Evolutionary conservation across 1,140 invertebrate species (phyloP).

Genomic region (Bombus pascuorum): DNA sequence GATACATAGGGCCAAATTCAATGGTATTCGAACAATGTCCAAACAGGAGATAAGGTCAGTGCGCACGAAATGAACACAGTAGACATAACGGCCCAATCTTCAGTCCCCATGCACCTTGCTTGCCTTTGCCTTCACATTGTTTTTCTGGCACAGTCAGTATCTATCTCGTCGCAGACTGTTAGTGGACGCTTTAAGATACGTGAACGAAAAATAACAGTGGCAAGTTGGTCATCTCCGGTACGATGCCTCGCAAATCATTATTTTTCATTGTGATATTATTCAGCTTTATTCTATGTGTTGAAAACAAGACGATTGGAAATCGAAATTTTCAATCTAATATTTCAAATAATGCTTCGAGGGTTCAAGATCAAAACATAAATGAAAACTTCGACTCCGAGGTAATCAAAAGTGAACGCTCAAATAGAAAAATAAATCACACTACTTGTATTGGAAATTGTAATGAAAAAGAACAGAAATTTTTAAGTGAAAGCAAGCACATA

Average conservation of each 20-base stretch:
- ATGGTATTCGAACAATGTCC: slow-evolving; percentile 66
- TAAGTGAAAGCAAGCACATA: background rate
- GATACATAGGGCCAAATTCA: slow-evolving; percentile 42
- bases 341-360: background rate
- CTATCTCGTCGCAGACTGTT: slow-evolving; percentile 46
- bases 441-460: background rate
- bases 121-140: slow-evolving; percentile 69
- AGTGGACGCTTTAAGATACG: background rate
- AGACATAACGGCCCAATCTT: slow-evolving; percentile 64
- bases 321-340: background rate
- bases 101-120: slow-evolving; percentile 65
- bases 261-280: slow-evolving; percentile 34
- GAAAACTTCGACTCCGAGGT: background rate
- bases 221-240: background rate
- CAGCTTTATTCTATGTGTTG: background rate
- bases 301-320: slow-evolving; percentile 53
- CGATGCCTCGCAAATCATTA: slow-evolving; percentile 45
- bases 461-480: background rate
- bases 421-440: background rate
- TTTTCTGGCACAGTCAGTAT: slow-evolving; percentile 62
- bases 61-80: slow-evolving; percentile 61
- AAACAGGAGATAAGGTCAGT: slow-evolving; percentile 75
- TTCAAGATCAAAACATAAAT: background rate
- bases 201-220: slow-evolving; percentile 4
- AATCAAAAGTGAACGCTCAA: background rate